Conservation (phyloP, 2,888 invertebrate genomes). For the Lepas anatifera region DNA sequence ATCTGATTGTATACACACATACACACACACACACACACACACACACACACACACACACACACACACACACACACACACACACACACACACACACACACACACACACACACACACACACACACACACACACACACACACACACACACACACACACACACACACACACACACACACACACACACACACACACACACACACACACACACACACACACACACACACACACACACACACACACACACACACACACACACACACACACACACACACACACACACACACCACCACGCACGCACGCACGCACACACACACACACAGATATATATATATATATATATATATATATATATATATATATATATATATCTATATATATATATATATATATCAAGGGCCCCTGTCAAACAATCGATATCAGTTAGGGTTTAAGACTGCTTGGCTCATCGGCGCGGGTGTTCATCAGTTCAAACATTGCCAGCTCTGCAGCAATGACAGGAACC, state of each 20-base stretch:
- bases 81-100: background rate
- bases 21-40: background rate
- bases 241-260: background rate
- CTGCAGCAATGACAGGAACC: too few species aligned
- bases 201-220: background rate
- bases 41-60: background rate
- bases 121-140: background rate
- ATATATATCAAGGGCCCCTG: too few species aligned
- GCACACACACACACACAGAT: background rate
- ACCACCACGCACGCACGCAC: too few species aligned
- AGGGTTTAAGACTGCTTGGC: too few species aligned
- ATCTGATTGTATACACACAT: background rate
- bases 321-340: background rate
- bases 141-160: background rate
- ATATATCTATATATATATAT: too few species aligned
- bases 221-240: background rate
- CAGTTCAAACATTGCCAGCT: too few species aligned
- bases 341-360: background rate
- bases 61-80: background rate
- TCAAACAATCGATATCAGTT: too few species aligned
- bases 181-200: background rate
- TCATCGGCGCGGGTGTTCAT: too few species aligned
- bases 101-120: background rate
- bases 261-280: background rate
- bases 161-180: background rate